phyloP scores from a whole-genome alignment of 2,797 vertebrate genomes.

The Galaxias olidus region DNA sequence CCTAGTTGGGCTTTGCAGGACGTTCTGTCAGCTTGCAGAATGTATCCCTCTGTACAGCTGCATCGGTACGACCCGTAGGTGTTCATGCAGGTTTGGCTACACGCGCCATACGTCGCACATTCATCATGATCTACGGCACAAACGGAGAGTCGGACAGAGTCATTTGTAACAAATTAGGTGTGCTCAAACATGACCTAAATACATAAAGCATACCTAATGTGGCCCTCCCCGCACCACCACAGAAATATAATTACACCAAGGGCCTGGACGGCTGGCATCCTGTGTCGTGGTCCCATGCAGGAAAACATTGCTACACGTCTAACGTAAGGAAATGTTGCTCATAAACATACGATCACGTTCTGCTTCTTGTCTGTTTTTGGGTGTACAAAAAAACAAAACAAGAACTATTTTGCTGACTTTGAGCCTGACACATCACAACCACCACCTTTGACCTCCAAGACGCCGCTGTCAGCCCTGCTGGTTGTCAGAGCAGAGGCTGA shows the following conservation, averaged over 20 bases:
- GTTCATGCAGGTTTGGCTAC: slow-evolving; percentile 92
- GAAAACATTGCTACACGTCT: too few species aligned
- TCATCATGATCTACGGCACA: slow-evolving; percentile 88
- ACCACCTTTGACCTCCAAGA: slow-evolving; percentile 36
- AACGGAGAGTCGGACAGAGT: slow-evolving; percentile 59
- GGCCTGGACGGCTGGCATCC: slow-evolving; percentile 1
- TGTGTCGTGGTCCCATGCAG: not conserved
- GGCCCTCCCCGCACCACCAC: slow-evolving; percentile 63
- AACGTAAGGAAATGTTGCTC: too few species aligned
- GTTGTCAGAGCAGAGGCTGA: slow-evolving; percentile 37
- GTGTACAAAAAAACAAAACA: too few species aligned
- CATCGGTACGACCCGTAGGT: slow-evolving; percentile 90
- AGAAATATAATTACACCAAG: slow-evolving; percentile 64
- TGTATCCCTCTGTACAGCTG: slow-evolving; percentile 91
- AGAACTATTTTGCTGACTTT: slow-evolving; percentile 17
- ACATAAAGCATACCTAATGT: slow-evolving; percentile 78
- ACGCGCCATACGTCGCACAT: slow-evolving; percentile 87
- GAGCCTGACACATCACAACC: slow-evolving; percentile 34
- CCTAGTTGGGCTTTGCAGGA: slow-evolving; percentile 94
- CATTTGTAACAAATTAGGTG: slow-evolving; percentile 74
- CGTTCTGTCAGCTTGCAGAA: slow-evolving; percentile 87
- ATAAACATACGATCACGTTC: too few species aligned
- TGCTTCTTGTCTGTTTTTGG: too few species aligned
- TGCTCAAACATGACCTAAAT: slow-evolving; percentile 82
- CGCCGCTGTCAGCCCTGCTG: slow-evolving; percentile 31